These are phyloP conservation scores for Clostera curtula DNA, from an alignment of 2,888 invertebrate genomes.

Conservation along the genomic window DNA sequence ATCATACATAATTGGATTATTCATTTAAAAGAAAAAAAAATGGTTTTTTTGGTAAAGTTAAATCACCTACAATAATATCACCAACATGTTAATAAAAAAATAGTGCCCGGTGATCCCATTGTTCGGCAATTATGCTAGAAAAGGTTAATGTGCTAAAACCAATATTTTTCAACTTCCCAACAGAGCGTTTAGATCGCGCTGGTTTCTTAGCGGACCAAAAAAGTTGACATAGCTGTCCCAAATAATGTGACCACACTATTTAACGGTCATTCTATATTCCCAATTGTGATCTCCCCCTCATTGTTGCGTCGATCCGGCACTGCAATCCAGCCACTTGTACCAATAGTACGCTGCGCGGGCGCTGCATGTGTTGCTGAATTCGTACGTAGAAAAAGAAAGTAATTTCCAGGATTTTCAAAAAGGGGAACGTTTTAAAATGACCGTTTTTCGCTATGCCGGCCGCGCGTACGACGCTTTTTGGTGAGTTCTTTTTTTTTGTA, in stretches of 20 bases:
- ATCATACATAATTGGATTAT: too few species aligned
- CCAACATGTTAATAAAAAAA: too few species aligned
- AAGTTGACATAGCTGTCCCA: constrained; percentile 15
- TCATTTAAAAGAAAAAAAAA: too few species aligned
- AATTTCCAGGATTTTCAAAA: background rate
- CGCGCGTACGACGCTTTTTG: constrained; percentile 41
- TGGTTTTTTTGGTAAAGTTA: too few species aligned
- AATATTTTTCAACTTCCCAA: too few species aligned
- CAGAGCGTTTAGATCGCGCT: too few species aligned
- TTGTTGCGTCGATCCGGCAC: constrained; percentile 33
- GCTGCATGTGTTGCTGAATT: constrained; percentile 10
- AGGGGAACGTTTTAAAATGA: constrained; percentile 30
- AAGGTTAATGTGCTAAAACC: too few species aligned
- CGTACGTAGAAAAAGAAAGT: background rate
- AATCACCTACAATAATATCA: too few species aligned
- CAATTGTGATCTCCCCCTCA: constrained; percentile 54
- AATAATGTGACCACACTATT: constrained; percentile 27
- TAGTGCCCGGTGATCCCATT: too few species aligned
- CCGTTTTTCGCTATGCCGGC: constrained; percentile 28
- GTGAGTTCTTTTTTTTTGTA: constrained; percentile 35
- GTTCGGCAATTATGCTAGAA: too few species aligned
- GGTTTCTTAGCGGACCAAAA: too few species aligned
- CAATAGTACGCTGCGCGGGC: constrained; percentile 35
- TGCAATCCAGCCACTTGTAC: constrained; percentile 39
- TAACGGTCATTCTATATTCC: constrained; percentile 33